Base-by-base conservation (phyloP, 1,140 invertebrate genomes). In the Plutomurus gul region DNA sequence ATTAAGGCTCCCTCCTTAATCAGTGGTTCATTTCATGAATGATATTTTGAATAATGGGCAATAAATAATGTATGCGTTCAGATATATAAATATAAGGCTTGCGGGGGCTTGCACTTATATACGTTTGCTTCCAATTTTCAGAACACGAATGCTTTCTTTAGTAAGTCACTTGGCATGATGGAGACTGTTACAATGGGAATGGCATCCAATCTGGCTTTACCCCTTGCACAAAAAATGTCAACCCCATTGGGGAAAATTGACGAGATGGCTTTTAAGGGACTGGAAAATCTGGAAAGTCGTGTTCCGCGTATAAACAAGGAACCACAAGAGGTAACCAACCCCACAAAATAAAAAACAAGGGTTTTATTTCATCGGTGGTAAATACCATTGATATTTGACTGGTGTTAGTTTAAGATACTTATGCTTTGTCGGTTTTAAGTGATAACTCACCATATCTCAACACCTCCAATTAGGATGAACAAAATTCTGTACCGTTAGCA, bases 271-370 rank as follows among this genome's bases (percentile, higher is more conserved):
- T 39, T 70, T 20, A 47, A 40, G 25, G 74, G 80, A 43, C 51
- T 84, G 30, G 80, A 76, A 16, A 78, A 37, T 11, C 25, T 84
- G 73, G 79, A 82, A 36, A 71, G 40, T 1, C 75, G 13, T 7
- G 74, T 81, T 46, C 82, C 82, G 16, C 73, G 74, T 16, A 81
- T 84, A 22, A 82, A 43, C 30, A 80, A 81, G 37, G 46, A 82
- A 76, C 82, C 82, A 49, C 51, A 82, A 46, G 78, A 80, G 46
- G 82, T 82, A 77, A 81, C n/a, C 7, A 3, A 73, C 0, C 10
- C 25, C 0, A 5, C 11, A 4, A 5, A 7, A 20, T 43, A 37
- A 43, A 73, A 43, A 18, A 8, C 40, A 43, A n/a, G 8, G 8
- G n/a, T 8, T 43, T 10, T 10, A 43, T n/a, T n/a, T n/a, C n/a